Evolutionary conservation across 2,797 vertebrate species (phyloP).

Genomic region (Muscicapa striata): DNA sequence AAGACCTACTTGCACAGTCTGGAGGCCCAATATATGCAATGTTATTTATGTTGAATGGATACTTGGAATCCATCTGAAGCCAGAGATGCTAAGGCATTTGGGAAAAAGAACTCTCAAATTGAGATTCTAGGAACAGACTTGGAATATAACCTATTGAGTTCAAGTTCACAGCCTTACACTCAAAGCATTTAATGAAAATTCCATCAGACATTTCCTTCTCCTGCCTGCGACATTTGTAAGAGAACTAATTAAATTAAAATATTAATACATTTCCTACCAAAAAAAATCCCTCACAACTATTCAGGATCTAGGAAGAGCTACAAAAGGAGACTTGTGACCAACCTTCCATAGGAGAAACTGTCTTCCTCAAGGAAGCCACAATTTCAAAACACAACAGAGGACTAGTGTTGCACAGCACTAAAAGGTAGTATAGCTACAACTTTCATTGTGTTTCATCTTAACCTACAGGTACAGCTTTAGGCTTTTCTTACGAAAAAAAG

Average conservation of each 20-base stretch:
- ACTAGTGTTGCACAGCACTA: fast-evolving
- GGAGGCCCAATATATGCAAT: neutral
- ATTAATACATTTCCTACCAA: neutral
- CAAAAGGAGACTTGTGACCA: neutral
- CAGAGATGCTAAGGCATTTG: neutral
- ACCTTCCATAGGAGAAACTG: neutral
- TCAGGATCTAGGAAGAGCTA: neutral
- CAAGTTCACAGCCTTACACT: neutral
- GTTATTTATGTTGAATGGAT: neutral
- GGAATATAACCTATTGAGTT: neutral
- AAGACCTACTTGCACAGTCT: neutral
- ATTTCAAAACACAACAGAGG: neutral
- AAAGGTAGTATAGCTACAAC: neutral
- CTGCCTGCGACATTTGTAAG: neutral
- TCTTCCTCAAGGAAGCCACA: neutral
- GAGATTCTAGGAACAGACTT: neutral
- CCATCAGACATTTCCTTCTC: neutral
- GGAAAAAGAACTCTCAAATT: neutral
- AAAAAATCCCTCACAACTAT: fast-evolving
- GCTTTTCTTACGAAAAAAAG: neutral
- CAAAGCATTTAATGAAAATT: neutral
- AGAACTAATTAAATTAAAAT: neutral
- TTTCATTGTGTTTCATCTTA: neutral
- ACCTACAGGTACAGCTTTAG: neutral
- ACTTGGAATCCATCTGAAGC: neutral